Evolutionary conservation across 2,113 vertebrate genomes (phyloP).

Genomic region (Sarotherodon lohbergeri): DNA sequence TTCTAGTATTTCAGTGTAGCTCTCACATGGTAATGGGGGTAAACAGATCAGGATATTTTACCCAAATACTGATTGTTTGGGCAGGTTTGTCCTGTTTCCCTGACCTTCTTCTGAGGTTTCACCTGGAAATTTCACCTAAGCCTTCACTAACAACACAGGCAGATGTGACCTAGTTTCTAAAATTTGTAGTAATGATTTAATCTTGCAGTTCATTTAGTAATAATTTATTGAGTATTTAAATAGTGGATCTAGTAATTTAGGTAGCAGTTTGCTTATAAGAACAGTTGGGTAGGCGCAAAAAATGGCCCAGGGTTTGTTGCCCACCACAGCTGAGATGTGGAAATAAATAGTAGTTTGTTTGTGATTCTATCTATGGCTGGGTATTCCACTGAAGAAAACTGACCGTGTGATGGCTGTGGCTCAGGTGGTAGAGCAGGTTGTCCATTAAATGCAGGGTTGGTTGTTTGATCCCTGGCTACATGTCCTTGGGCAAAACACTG

Average conservation of each 20-base stretch:
- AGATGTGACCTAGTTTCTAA: background rate
- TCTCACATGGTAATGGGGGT: background rate
- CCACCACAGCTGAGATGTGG: background rate
- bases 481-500: background rate
- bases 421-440: background rate
- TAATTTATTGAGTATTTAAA: background rate
- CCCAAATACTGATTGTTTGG: background rate
- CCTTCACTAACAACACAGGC: background rate
- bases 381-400: background rate
- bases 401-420: background rate
- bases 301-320: background rate
- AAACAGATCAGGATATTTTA: background rate
- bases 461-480: background rate
- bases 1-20: background rate
- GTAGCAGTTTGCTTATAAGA: background rate
- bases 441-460: background rate
- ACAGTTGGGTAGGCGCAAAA: background rate
- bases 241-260: background rate
- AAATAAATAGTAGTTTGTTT: background rate
- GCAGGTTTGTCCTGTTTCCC: background rate
- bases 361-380: background rate
- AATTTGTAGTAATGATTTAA: background rate
- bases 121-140: background rate
- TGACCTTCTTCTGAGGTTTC: background rate
- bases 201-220: background rate